Conservation (phyloP, 1,140 invertebrate genomes). For the Caenorhabditis latens region DNA sequence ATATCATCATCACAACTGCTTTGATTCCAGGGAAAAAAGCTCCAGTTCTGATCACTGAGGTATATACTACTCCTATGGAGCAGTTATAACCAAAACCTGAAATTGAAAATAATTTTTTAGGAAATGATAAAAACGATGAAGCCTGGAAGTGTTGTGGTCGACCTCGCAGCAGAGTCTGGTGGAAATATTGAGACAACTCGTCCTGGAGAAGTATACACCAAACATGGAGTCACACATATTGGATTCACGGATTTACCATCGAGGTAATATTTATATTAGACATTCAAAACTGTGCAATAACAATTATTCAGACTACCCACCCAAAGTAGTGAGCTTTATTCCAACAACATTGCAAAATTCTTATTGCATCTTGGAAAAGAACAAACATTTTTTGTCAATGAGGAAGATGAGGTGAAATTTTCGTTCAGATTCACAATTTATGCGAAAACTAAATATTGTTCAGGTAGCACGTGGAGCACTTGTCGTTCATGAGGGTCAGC, state of each 20-base stretch:
- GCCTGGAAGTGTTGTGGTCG: constrained; percentile 89
- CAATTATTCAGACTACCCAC: constrained; percentile 84
- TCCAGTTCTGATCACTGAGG: constrained; percentile 86
- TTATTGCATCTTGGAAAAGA: constrained; percentile 84
- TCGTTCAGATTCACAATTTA: not conserved
- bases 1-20: constrained; percentile 88
- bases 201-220: constrained; percentile 85
- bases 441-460: not conserved
- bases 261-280: too few relatives aligned
- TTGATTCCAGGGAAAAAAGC: constrained; percentile 90
- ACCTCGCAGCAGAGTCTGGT: constrained; percentile 89
- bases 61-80: constrained; percentile 77
- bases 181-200: constrained; percentile 89
- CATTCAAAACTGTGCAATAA: too few relatives aligned
- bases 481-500: constrained; percentile 84
- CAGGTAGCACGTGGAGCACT: constrained; percentile 88
- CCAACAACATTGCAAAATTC: constrained; percentile 91
- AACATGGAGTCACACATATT: constrained; percentile 87
- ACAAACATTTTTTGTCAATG: constrained; percentile 61
- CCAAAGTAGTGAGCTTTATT: constrained; percentile 88
- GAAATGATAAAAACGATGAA: constrained; percentile 88
- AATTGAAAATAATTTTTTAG: constrained; percentile 78
- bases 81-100: not conserved
- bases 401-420: constrained; percentile 63
- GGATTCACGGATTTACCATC: constrained; percentile 87